Base-by-base conservation (phyloP, 2,113 vertebrate genomes). In the Mixornis gularis region DNA sequence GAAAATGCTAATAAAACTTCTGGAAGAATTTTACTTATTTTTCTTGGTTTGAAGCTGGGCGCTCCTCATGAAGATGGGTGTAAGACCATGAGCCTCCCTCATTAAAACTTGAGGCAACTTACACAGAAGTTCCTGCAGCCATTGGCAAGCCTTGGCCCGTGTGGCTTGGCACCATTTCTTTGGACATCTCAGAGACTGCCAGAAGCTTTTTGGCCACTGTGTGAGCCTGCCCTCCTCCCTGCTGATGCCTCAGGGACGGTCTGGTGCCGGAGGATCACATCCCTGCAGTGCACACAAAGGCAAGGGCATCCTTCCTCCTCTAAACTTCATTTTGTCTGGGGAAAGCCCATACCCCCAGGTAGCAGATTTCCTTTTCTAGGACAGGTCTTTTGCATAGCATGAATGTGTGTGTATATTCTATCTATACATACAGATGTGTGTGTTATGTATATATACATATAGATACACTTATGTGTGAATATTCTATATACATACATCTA, bases 61-160 rank as follows among this genome's bases (percentile, higher is more conserved):
- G 30, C 43, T 53, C 2, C 0, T 17, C 56, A 29, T 20, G 36
- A 26, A 34, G 24, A 7, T 5, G 17, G 18, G n/a, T 13, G 1
- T 44, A 44, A 25, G 40, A 22, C 38, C 30, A 13, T 18, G 30
- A 74, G 43, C 53, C 40, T 64, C 4, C 0, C 49, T 43, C 9
- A 0, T 44, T 34, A 64, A 55, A 78, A 77, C 55, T 9, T 9
- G 11, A 76, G 66, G 43, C 76, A 85, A 41, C 5, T 34, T 15
- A 8, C 4, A 3, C 53, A 77, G 87, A 48, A 66, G 65, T 18
- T 74, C 43, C 79, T 41, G 79, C 68, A 59, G n/a, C 44, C 59
- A 14, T 14, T n/a, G 76, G 82, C 74, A 66, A 85, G 46, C 34
- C 70, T 49, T 4, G 3, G 60, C 38, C 56, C 7, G 0, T 6